Evolutionary conservation across 2,797 vertebrate genomes (phyloP).

Genomic region (Labeo calbasu): DNA sequence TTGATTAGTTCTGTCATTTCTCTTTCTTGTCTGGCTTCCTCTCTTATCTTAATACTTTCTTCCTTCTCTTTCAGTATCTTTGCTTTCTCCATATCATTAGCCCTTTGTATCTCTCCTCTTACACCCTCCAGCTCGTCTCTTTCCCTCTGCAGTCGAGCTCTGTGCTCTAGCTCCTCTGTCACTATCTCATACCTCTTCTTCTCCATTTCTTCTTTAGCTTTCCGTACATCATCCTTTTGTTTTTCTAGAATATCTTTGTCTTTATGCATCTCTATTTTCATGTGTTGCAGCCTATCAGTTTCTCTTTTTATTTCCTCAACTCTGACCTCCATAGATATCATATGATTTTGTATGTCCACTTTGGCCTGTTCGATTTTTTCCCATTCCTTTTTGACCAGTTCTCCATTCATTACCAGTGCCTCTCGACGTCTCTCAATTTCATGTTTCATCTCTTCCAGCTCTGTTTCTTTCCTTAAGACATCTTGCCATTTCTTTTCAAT

Average conservation of each 20-base stretch:
- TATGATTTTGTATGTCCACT: slow-evolving; percentile 38
- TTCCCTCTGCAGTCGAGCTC: slow-evolving; percentile 51
- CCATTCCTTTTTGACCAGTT: slow-evolving; percentile 53
- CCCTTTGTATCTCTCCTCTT: slow-evolving; percentile 48
- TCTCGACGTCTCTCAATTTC: slow-evolving; percentile 42
- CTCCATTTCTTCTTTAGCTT: slow-evolving; percentile 53
- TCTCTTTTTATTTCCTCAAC: slow-evolving; percentile 47
- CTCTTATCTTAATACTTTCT: slow-evolving; percentile 33
- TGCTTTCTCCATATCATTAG: slow-evolving; percentile 41
- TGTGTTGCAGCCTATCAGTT: slow-evolving; percentile 38
- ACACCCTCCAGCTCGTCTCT: slow-evolving; percentile 54
- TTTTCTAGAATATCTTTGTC: slow-evolving; percentile 52
- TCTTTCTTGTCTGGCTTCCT: slow-evolving; percentile 48
- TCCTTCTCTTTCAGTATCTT: slow-evolving; percentile 42
- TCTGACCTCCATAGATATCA: slow-evolving; percentile 38
- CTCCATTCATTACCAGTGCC: slow-evolving; percentile 41
- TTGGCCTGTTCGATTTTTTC: slow-evolving; percentile 46
- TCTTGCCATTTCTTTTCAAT: slow-evolving; percentile 57
- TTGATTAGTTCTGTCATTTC: slow-evolving; percentile 36
- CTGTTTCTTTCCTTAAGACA: slow-evolving; percentile 44
- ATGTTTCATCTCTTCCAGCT: slow-evolving; percentile 53
- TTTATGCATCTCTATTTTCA: slow-evolving; percentile 44
- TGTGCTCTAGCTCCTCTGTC: slow-evolving; percentile 53
- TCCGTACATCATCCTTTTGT: slow-evolving; percentile 34
- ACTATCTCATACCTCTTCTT: slow-evolving; percentile 53